Evolutionary conservation across 2,797 vertebrate species (phyloP), one percentile per base, ranked within the genome.

Genomic region (Lepilemur ruficaudatus): DNA sequence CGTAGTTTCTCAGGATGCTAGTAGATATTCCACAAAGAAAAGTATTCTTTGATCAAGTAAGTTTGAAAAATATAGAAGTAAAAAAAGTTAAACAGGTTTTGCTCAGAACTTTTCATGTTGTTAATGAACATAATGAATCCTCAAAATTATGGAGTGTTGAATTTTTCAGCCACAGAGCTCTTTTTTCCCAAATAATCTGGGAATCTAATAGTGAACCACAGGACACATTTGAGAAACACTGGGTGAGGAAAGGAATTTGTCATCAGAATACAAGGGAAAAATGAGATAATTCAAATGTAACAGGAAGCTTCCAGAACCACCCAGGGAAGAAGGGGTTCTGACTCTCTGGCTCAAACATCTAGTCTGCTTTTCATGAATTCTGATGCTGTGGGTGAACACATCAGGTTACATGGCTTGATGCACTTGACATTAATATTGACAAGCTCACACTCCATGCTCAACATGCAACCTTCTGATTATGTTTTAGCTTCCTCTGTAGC

Each of bases 81-180:
- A 85, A 75, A 30, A 72, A 89, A 83, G 52, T 82, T 86, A 86
- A 75, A 46, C 25, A 93, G 48, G 35, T 81, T 87, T 91, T 89
- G n/a, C 35, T 92, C 83, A 46, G 70, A 86, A 76, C 22, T 28
- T 85, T 70, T 50, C 35, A 85, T 75, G 76, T 18, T 61, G 30
- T 48, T 25, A 59, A 67, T 20, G 46, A 88, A n/a, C 14, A 17
- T 1, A 38, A n/a, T 15, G 25, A 93, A 73, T 10, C 28, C 32
- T 43, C 52, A 67, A 17, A 79, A 38, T 59, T 41, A 20, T 1
- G 7, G 32, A 89, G 59, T 12, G 15, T 25, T 63, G 55, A 70
- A 48, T 90, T 78, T 69, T 65, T 89, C 72, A 82, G 55, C 46
- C 61, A 73, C 25, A 67, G 63, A 72, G 65, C 48, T 18, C 50